Evolutionary conservation across 1,140 invertebrate genomes (phyloP).

Genomic region (Antheraea mylitta): DNA sequence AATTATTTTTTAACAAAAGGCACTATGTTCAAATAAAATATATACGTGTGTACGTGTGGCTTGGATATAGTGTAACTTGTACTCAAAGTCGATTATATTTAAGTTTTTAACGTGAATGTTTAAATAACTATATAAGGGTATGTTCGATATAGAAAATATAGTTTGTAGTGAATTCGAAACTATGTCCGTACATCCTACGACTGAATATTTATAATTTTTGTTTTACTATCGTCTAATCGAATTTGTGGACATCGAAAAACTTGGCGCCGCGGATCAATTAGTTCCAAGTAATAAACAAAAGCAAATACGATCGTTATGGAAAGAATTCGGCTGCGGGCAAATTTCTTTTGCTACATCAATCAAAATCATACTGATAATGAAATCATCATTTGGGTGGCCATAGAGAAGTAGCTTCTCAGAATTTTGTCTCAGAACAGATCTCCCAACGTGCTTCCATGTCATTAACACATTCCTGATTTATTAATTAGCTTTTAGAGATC

Average conservation of each 20-base stretch:
- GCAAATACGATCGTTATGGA: slow-evolving; percentile 63
- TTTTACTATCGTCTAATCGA: not conserved
- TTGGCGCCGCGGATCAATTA: slow-evolving; percentile 73
- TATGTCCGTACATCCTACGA: not conserved
- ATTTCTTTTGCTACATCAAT: slow-evolving; percentile 76
- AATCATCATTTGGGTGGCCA: slow-evolving; percentile 78
- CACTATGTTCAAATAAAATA: too few species aligned
- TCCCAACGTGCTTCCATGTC: slow-evolving; percentile 48
- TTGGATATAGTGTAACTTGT: too few species aligned
- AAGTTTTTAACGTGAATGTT: too few species aligned
- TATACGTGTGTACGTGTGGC: too few species aligned
- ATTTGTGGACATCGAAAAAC: slow-evolving; percentile 54
- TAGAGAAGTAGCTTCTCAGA: slow-evolving; percentile 68
- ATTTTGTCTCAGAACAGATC: slow-evolving; percentile 37
- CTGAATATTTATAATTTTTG: not conserved
- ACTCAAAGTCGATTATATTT: too few species aligned
- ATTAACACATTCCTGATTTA: slow-evolving; percentile 77
- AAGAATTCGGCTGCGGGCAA: slow-evolving; percentile 60
- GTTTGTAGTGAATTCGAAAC: too few species aligned
- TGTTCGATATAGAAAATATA: too few species aligned
- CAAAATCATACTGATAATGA: slow-evolving; percentile 79
- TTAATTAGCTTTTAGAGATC: slow-evolving; percentile 60
- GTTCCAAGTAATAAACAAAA: slow-evolving; percentile 75
- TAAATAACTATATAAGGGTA: too few species aligned
- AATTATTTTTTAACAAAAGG: too few species aligned